Evolutionary conservation across 2,888 invertebrate genomes (phyloP), one percentile per base, ranked within the genome.

Genomic region (Adineta ricciae): DNA sequence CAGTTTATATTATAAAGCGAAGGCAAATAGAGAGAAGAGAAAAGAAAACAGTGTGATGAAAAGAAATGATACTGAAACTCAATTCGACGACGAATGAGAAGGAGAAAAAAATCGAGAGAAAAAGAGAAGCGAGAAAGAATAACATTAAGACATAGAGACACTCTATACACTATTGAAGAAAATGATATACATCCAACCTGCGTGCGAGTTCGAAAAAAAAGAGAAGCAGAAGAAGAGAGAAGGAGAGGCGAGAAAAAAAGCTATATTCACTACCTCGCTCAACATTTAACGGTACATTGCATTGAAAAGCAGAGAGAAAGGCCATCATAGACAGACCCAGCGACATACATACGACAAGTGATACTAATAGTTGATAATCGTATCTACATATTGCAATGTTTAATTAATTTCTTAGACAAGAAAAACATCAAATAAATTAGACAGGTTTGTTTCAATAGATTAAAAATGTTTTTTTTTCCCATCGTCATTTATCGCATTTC

Each of bases 31-130:
- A 52, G 21, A 52, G 52, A 52, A 52, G 52, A 52, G 52, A 52
- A 52, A 52, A 52, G 52, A 52, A 52, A 52, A 52, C 64, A 64
- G 64, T 64, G 27, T 64, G 64, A 64, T 64, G 24, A 32, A 64
- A 64, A 64, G 64, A 64, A 64, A 64, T 64, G 64, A 64, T 64
- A 64, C 64, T 64, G 64, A 64, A 64, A 64, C 64, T 64, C 52
- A 52, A 21, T 52, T 19, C 21, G 52, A 52, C 21, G 52, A 27
- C 11, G 21, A 16, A 64, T 9, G 16, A 64, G 64, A 11, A 64
- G 64, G 32, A 64, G 56, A 64, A 64, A 64, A 64, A 64, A 64
- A 64, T 27, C 11, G 32, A 64, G 64, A 64, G 32, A 32, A 64
- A 64, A 64, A 64, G 27, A 32, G 64, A 64, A 32, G 27, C 64